Evolutionary conservation across 2,797 vertebrate species (phyloP).

Genomic region (Nannoperca australis): DNA sequence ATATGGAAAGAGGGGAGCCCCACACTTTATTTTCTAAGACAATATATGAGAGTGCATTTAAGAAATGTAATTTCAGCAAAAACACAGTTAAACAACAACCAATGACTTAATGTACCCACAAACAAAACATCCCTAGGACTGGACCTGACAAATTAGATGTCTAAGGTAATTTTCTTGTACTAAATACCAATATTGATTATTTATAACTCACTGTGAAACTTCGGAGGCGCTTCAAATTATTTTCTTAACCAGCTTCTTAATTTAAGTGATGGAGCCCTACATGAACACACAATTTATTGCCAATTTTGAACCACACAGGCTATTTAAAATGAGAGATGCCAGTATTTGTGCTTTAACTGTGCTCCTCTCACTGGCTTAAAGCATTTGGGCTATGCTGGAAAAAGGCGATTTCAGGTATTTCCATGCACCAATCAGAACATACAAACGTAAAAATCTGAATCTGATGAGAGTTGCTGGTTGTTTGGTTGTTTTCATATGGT

Average conservation of each 20-base stretch:
- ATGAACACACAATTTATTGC: not conserved
- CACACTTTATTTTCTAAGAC: not conserved
- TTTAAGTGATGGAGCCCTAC: not conserved
- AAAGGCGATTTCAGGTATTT: not conserved
- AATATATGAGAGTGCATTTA: constrained; percentile 5
- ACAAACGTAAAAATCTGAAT: not conserved
- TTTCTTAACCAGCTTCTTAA: not conserved
- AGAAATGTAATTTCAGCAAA: constrained; percentile 13
- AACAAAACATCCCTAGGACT: not conserved
- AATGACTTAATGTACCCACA: constrained; percentile 13
- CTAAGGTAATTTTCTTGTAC: not conserved
- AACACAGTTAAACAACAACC: constrained; percentile 14
- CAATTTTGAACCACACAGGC: not conserved
- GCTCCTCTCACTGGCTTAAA: not conserved
- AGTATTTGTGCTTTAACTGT: not conserved
- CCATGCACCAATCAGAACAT: not conserved
- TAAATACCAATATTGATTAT: not conserved
- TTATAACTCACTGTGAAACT: constrained; percentile 14
- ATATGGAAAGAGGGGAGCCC: not conserved
- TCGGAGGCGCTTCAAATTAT: not conserved
- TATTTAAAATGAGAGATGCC: not conserved
- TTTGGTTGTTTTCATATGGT: not conserved
- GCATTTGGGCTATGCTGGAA: not conserved
- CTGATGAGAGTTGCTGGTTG: not conserved
- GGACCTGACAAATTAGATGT: not conserved